phyloP scores from a whole-genome alignment of 2,113 vertebrate species.

The Trematocara nigrifrons region DNA sequence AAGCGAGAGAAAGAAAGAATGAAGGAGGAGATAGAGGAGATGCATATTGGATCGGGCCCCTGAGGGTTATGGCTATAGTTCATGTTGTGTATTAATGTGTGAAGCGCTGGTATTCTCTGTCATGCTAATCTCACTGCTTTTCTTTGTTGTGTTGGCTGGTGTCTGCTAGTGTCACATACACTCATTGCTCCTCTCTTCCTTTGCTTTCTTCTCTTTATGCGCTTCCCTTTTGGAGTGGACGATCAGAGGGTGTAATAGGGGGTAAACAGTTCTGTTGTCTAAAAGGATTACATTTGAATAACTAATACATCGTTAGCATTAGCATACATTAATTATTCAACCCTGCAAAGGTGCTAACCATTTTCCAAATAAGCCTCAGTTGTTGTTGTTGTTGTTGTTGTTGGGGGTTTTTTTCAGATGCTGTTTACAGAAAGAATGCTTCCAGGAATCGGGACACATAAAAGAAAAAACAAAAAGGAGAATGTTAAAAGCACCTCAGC shows the following conservation, averaged over 20 bases:
- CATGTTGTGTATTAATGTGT: slow-evolving; percentile 57
- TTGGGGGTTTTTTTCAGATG: not conserved
- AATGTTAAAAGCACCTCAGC: slow-evolving; percentile 34
- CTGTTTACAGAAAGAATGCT: slow-evolving; percentile 57
- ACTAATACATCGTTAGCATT: slow-evolving; percentile 66
- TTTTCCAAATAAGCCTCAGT: slow-evolving; percentile 50
- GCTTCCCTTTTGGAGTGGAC: slow-evolving; percentile 55
- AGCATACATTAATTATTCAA: slow-evolving; percentile 67
- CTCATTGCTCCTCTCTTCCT: slow-evolving; percentile 49
- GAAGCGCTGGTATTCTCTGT: slow-evolving; percentile 60
- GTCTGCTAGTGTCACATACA: slow-evolving; percentile 57
- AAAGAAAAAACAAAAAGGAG: slow-evolving; percentile 36
- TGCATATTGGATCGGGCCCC: slow-evolving; percentile 51
- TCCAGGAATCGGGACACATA: slow-evolving; percentile 54
- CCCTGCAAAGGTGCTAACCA: slow-evolving; percentile 44
- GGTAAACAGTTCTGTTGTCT: slow-evolving; percentile 72
- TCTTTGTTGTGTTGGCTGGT: slow-evolving; percentile 62
- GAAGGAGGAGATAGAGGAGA: slow-evolving; percentile 54
- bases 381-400: slow-evolving; percentile 33
- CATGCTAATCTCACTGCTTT: slow-evolving; percentile 64
- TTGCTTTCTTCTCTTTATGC: slow-evolving; percentile 55
- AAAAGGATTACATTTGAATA: slow-evolving; percentile 73
- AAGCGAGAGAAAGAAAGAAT: slow-evolving; percentile 43
- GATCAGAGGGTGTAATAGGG: slow-evolving; percentile 63
- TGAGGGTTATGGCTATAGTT: slow-evolving; percentile 48